phyloP scores from a whole-genome alignment of 2,888 invertebrate genomes.

The Drosophila nr. perissopoda region DNA sequence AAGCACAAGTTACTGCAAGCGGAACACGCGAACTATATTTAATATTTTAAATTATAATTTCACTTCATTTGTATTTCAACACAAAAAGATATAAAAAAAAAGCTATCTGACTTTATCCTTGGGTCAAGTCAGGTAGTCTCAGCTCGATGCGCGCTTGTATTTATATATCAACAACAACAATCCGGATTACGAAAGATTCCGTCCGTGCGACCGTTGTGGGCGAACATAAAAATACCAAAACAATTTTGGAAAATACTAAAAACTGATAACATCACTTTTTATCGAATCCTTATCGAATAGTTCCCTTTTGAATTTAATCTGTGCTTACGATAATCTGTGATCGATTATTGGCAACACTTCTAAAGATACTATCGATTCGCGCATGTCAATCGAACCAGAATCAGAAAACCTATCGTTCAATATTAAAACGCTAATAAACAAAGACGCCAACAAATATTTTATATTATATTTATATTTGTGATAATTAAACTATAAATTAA shows the following conservation, averaged over 20 bases:
- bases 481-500: background rate
- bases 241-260: background rate
- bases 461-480: background rate
- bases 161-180: conserved; percentile 33
- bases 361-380: no score
- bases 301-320: background rate
- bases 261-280: background rate
- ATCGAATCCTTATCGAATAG: background rate
- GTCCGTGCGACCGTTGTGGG: conserved; percentile 21
- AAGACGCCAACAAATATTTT: background rate
- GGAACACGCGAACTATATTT: conserved; percentile 19
- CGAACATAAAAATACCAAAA: background rate
- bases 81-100: background rate
- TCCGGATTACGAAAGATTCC: conserved; percentile 40
- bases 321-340: background rate
- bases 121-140: background rate
- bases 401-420: background rate
- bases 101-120: conserved; percentile 24
- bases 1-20: conserved; percentile 21
- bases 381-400: no score
- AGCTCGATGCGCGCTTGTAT: background rate
- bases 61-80: background rate
- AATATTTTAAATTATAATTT: conserved; percentile 6
- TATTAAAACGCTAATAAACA: background rate
- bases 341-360: no score